Conservation (phyloP, 2,888 invertebrate species). For the Orthosia gothica region DNA sequence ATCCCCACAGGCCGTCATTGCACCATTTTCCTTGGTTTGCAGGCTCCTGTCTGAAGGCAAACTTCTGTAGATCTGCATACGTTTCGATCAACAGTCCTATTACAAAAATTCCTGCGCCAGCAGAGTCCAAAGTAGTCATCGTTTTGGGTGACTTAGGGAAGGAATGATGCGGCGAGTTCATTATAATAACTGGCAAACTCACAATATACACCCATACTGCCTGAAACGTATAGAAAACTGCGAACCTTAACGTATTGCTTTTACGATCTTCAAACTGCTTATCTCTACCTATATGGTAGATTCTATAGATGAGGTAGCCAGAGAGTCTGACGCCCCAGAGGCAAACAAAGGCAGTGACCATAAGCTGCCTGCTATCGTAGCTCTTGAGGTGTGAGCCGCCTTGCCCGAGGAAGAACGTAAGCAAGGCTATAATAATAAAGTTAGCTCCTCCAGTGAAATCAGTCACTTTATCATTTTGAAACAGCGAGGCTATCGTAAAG, state of each 20-base stretch:
- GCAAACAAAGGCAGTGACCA: slow-evolving; percentile 97
- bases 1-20: slow-evolving; percentile 97
- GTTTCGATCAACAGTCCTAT: slow-evolving; percentile 97
- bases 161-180: slow-evolving; percentile 96
- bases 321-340: slow-evolving; percentile 97
- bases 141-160: slow-evolving; percentile 95
- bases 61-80: slow-evolving; percentile 98
- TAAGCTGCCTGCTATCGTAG: slow-evolving; percentile 97
- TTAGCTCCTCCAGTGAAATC: slow-evolving; percentile 98
- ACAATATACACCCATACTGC: slow-evolving; percentile 98
- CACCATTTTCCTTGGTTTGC: slow-evolving; percentile 98
- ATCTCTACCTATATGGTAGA: slow-evolving; percentile 97
- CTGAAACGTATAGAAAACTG: slow-evolving; percentile 98
- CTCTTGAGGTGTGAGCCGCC: slow-evolving; percentile 93
- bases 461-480: slow-evolving; percentile 97
- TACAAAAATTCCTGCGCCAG: slow-evolving; percentile 96
- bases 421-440: slow-evolving; percentile 96
- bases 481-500: slow-evolving; percentile 96
- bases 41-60: slow-evolving; percentile 97
- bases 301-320: slow-evolving; percentile 97
- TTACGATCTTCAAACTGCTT: slow-evolving; percentile 97
- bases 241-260: slow-evolving; percentile 96
- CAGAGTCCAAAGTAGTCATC: slow-evolving; percentile 96
- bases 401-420: slow-evolving; percentile 97
- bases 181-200: slow-evolving; percentile 97